These are phyloP conservation scores for Pogonocherus hispidulus DNA, from an alignment of 2,888 invertebrate species.

Conservation along the genomic window DNA sequence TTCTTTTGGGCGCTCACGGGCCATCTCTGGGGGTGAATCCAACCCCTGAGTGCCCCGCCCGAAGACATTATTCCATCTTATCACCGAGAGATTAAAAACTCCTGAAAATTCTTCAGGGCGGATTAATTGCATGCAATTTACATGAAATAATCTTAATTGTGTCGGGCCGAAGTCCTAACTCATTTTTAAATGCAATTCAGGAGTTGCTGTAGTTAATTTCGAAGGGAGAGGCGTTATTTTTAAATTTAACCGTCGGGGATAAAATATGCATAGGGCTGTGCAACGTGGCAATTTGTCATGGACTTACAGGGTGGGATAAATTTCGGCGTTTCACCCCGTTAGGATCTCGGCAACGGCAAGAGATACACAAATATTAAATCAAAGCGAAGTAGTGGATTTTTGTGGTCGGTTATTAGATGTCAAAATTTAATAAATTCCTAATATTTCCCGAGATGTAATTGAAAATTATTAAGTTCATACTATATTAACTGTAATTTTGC, in stretches of 20 bases:
- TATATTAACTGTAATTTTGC: too few relatives aligned
- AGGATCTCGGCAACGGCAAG: too few relatives aligned
- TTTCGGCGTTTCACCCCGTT: too few relatives aligned
- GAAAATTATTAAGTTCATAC: too few relatives aligned
- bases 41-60: not conserved
- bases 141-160: conserved; percentile 59
- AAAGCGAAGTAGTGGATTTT: too few relatives aligned
- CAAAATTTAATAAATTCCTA: too few relatives aligned
- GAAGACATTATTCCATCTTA: conserved; percentile 34
- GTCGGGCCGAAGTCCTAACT: conserved; percentile 18
- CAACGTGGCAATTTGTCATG: too few relatives aligned
- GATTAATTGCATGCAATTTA: conserved; percentile 62
- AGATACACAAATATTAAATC: too few relatives aligned
- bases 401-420: too few relatives aligned
- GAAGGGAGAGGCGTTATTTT: not conserved
- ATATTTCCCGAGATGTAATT: too few relatives aligned
- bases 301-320: too few relatives aligned
- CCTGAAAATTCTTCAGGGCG: conserved; percentile 46
- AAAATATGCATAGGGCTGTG: not conserved
- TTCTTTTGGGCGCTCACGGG: too few relatives aligned
- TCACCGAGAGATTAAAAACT: conserved; percentile 53
- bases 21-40: conserved; percentile 40
- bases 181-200: not conserved
- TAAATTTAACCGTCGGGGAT: not conserved
- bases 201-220: not conserved